Conservation (phyloP, 1,140 invertebrate genomes). For the Conopomorpha cramerella region DNA sequence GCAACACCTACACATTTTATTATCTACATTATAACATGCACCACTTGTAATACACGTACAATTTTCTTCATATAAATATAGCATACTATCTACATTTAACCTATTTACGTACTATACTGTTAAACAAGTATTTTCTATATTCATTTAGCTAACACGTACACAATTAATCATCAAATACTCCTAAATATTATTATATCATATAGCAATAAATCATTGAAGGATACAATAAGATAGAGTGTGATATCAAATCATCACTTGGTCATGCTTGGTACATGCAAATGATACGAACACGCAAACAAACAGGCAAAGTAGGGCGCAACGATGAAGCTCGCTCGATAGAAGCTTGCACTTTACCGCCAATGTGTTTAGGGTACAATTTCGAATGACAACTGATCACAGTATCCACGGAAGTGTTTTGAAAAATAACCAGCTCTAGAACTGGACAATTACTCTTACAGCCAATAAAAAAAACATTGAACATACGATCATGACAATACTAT, state of each 20-base stretch:
- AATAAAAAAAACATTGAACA: no score
- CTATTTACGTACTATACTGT: conserved; percentile 4
- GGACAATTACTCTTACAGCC: conserved; percentile 44
- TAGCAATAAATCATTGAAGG: conserved; percentile 20
- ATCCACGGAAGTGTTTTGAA: no score
- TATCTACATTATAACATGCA: conserved; percentile 38
- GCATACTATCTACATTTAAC: conserved; percentile 26
- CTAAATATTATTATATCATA: no score
- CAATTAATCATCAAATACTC: no score
- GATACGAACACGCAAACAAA: conserved; percentile 55
- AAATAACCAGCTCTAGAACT: no score
- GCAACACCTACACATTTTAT: no score
- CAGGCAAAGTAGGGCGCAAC: conserved; percentile 35
- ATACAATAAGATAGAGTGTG: no score
- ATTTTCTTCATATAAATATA: conserved; percentile 26
- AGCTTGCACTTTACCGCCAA: conserved; percentile 17
- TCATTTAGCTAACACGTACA: background rate
- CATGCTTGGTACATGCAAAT: conserved; percentile 56
- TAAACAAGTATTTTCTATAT: conserved; percentile 6
- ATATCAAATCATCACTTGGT: conserved; percentile 30
- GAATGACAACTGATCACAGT: no score
- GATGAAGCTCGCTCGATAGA: conserved; percentile 43
- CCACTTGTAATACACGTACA: conserved; percentile 20
- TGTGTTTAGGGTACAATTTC: conserved; percentile 17
- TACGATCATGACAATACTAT: conserved; percentile 41